phyloP scores from a whole-genome alignment of 2,888 invertebrate genomes.

The Drosophila paramelanica region DNA sequence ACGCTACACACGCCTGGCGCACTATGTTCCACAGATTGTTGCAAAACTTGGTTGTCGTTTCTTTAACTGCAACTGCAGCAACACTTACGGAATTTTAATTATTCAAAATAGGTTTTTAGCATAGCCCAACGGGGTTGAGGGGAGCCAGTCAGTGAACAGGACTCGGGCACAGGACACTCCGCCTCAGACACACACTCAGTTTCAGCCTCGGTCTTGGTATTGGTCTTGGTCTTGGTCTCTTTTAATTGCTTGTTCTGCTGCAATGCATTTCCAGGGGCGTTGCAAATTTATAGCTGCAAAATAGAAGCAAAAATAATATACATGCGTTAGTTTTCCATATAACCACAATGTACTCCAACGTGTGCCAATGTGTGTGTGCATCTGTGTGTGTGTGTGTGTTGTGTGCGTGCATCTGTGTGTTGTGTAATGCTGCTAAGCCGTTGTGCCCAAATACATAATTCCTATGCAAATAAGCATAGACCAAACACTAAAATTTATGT shows the following conservation, averaged over 20 bases:
- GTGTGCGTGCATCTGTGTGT: slow-evolving; percentile 33
- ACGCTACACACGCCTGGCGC: slow-evolving; percentile 15
- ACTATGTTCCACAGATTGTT: slow-evolving; percentile 29
- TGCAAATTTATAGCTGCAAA: slow-evolving; percentile 73
- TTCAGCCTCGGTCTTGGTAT: slow-evolving; percentile 10
- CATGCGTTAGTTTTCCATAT: slow-evolving; percentile 67
- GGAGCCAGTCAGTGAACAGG: slow-evolving; percentile 18
- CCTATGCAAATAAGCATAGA: slow-evolving; percentile 76
- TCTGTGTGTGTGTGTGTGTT: slow-evolving; percentile 5
- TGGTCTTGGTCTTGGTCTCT: slow-evolving; percentile 16
- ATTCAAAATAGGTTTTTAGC: slow-evolving; percentile 78
- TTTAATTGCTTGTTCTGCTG: slow-evolving; percentile 79
- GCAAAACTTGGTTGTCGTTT: slow-evolving; percentile 31
- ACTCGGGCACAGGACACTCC: slow-evolving; percentile 18
- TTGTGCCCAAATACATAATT: slow-evolving; percentile 77
- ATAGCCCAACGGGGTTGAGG: slow-evolving; percentile 26
- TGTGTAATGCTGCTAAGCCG: slow-evolving; percentile 76
- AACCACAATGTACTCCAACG: slow-evolving; percentile 58
- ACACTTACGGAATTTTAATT: slow-evolving; percentile 77
- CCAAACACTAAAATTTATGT: slow-evolving; percentile 71
- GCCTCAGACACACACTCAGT: background rate
- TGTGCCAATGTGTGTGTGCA: background rate
- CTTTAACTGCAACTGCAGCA: slow-evolving; percentile 45
- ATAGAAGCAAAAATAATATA: slow-evolving; percentile 72
- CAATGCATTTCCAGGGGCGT: slow-evolving; percentile 76